These are phyloP conservation scores for Nyctibius grandis DNA, from an alignment of 2,797 vertebrate genomes.

Conservation along the genomic window DNA sequence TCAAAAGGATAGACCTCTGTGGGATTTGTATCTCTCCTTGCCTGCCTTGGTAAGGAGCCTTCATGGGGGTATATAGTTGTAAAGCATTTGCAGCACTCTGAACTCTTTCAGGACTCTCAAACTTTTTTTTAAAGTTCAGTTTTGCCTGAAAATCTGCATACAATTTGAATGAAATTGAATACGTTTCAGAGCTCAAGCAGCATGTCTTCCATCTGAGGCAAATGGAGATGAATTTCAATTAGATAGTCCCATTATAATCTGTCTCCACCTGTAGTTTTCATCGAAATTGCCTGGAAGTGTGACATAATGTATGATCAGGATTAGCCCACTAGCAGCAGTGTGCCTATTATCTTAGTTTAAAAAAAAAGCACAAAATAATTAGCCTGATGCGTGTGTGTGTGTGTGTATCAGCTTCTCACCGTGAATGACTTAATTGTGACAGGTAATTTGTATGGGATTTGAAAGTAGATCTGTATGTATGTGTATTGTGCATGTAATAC, in stretches of 20 bases:
- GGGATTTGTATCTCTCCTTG: background rate
- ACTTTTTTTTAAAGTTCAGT: conserved; percentile 35
- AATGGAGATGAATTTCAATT: conserved; percentile 78
- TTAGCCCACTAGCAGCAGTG: conserved; percentile 67
- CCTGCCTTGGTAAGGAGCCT: background rate
- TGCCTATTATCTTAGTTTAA: conserved; percentile 58
- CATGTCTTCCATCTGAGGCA: conserved; percentile 71
- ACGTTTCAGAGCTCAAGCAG: conserved; percentile 74
- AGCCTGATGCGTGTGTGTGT: background rate
- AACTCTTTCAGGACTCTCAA: conserved; percentile 31
- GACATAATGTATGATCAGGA: conserved; percentile 58
- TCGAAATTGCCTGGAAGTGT: conserved; percentile 69
- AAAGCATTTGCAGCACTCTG: background rate
- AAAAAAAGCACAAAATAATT: conserved; percentile 60
- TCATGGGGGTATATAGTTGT: background rate
- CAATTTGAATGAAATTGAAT: conserved; percentile 74
- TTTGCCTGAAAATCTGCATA: conserved; percentile 73
- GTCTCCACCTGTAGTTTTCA: conserved; percentile 76
- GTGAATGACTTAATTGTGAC: conserved; percentile 62
- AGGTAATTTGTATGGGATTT: conserved; percentile 59
- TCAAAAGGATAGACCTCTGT: background rate
- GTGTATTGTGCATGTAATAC: background rate
- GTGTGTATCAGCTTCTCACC: conserved; percentile 31
- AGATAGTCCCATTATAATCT: conserved; percentile 73
- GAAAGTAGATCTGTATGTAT: background rate